Percentiles rank a stretch among this genome's conserved stretches.
Conservation (phyloP, 1,140 invertebrate genomes). For the Apis dorsata region DNA sequence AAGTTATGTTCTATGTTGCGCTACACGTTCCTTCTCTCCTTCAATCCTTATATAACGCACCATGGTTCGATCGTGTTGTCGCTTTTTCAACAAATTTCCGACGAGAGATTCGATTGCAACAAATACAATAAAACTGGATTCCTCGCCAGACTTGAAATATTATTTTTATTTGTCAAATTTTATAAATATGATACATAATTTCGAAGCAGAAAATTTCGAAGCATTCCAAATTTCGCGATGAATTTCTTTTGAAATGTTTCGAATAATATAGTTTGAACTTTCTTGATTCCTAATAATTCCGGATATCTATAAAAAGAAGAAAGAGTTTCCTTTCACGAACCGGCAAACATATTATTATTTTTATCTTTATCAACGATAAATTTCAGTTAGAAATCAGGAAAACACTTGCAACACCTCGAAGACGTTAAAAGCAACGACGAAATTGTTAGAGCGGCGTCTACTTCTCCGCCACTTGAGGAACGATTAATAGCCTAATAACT, state of each 20-base stretch:
- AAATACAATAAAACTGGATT: background rate
- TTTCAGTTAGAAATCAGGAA: background rate
- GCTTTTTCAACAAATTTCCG: slow-evolving; percentile 1
- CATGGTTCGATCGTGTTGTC: slow-evolving; percentile 14
- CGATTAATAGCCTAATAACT: slow-evolving; percentile 64
- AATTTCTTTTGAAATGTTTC: too few relatives aligned
- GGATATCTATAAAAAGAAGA: too few relatives aligned
- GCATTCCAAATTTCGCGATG: too few relatives aligned
- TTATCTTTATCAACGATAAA: too few relatives aligned
- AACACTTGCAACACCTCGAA: slow-evolving; percentile 68
- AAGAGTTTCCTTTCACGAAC: too few relatives aligned
- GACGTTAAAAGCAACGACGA: slow-evolving; percentile 70
- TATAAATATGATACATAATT: too few relatives aligned
- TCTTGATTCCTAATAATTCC: too few relatives aligned
- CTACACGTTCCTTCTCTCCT: slow-evolving; percentile 21
- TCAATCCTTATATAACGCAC: slow-evolving; percentile 29
- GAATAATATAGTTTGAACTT: too few relatives aligned
- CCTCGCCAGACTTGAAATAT: slow-evolving; percentile 14
- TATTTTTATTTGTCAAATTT: too few relatives aligned
- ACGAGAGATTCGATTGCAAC: slow-evolving; percentile 10
- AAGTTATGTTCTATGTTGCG: slow-evolving; percentile 63
- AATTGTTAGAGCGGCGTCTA: slow-evolving; percentile 58
- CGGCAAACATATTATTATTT: too few relatives aligned
- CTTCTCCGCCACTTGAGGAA: slow-evolving; percentile 33
- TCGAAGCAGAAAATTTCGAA: too few relatives aligned